phyloP scores from a whole-genome alignment of 2,797 vertebrate genomes.

The Hyperoplus immaculatus region DNA sequence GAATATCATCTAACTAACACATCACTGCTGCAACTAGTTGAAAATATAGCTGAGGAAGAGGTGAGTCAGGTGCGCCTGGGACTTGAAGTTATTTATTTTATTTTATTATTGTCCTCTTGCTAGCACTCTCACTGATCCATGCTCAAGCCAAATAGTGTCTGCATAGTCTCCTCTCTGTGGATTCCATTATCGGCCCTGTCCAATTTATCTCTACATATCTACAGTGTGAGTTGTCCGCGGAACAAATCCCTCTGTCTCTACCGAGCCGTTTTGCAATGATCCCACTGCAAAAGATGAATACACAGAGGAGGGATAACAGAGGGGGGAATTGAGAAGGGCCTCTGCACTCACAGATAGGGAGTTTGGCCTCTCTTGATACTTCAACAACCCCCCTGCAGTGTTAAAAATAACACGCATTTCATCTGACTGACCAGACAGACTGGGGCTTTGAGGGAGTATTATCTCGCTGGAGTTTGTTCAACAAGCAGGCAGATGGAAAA shows the following conservation, averaged over 20 bases:
- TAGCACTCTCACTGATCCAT: slow-evolving; percentile 54
- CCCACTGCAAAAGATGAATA: slow-evolving; percentile 58
- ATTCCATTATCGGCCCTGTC: slow-evolving; percentile 61
- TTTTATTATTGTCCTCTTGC: slow-evolving; percentile 69
- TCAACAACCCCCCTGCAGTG: slow-evolving; percentile 65
- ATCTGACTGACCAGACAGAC: slow-evolving; percentile 80
- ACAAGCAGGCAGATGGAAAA: slow-evolving; percentile 69
- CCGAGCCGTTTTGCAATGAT: slow-evolving; percentile 54
- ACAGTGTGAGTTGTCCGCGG: slow-evolving; percentile 40
- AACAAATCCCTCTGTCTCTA: slow-evolving; percentile 62
- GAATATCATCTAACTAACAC: slow-evolving; percentile 11
- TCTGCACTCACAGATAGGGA: slow-evolving; percentile 45
- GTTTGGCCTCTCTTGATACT: slow-evolving; percentile 74
- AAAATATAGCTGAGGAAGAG: slow-evolving; percentile 36
- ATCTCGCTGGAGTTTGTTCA: slow-evolving; percentile 80
- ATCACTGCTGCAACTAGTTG: slow-evolving; percentile 29
- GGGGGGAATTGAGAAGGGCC: slow-evolving; percentile 59
- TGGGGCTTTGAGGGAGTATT: slow-evolving; percentile 82
- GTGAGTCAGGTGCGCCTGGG: slow-evolving; percentile 50
- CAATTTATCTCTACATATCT: slow-evolving; percentile 73
- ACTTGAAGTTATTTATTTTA: slow-evolving; percentile 41
- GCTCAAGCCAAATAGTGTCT: slow-evolving; percentile 63
- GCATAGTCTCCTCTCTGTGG: slow-evolving; percentile 66
- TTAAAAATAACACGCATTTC: slow-evolving; percentile 85
- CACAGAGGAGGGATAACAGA: slow-evolving; percentile 50